Conservation (phyloP, 2,113 vertebrate genomes). For the Xiphophorus maculatus region DNA sequence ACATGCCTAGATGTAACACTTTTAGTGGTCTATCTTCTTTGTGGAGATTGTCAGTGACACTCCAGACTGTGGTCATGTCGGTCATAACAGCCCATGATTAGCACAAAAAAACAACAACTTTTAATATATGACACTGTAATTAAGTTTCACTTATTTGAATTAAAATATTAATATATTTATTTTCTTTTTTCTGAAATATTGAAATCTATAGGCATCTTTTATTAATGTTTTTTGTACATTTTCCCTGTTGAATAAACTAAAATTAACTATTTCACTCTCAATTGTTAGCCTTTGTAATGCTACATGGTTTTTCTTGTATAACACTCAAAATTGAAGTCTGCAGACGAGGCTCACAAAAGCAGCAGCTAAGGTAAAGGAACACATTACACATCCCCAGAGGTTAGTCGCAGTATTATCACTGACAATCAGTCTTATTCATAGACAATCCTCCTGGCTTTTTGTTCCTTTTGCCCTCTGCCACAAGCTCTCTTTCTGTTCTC, state of each 20-base stretch:
- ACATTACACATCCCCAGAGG: slow-evolving; percentile 55
- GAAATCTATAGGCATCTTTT: background rate
- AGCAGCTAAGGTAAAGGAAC: slow-evolving; percentile 53
- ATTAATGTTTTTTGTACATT: no score
- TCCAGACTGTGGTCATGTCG: background rate
- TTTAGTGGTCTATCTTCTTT: background rate
- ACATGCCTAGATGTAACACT: background rate
- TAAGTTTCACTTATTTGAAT: background rate
- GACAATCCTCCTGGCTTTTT: slow-evolving; percentile 45
- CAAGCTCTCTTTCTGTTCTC: slow-evolving; percentile 65
- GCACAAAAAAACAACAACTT: background rate
- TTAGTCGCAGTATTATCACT: slow-evolving; percentile 52
- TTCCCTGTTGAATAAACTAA: no score
- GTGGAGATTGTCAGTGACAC: background rate
- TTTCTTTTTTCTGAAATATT: background rate
- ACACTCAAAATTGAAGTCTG: background rate
- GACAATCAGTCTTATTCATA: slow-evolving; percentile 66
- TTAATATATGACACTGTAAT: background rate
- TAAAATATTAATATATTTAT: background rate
- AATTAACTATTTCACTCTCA: background rate
- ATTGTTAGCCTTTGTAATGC: background rate
- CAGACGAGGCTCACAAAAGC: slow-evolving; percentile 31
- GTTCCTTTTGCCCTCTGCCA: slow-evolving; percentile 65
- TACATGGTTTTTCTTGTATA: background rate
- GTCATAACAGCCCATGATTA: background rate